phyloP scores from a whole-genome alignment of 1,140 invertebrate species.

The Euura lappo region DNA sequence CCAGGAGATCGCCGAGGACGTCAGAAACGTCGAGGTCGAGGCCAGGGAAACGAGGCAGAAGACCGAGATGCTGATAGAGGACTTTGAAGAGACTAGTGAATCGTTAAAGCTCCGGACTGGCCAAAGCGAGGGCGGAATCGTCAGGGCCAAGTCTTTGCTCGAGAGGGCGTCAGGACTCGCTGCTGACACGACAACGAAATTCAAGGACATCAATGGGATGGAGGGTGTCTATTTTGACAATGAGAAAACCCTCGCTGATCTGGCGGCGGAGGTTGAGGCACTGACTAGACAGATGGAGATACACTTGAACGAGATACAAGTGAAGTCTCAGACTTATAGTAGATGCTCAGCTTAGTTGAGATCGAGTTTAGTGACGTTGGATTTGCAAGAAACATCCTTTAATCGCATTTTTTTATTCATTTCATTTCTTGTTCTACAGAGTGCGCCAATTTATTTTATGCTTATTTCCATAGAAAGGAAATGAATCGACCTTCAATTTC shows the following conservation, averaged over 20 bases:
- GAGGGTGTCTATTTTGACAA: not conserved
- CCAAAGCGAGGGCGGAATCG: conserved; percentile 66
- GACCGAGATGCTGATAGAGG: conserved; percentile 45
- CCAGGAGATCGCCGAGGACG: not conserved
- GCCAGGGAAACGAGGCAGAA: not conserved
- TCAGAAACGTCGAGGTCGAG: not conserved
- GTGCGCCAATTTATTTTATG: too few species aligned
- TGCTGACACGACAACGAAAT: conserved; percentile 69
- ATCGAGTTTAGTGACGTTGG: too few species aligned
- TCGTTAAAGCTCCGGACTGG: conserved; percentile 65
- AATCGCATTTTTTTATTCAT: too few species aligned
- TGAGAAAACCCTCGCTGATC: not conserved
- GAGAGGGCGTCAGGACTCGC: conserved; percentile 73
- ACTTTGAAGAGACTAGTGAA: conserved; percentile 62
- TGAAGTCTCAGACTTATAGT: not conserved
- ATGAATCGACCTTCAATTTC: too few species aligned
- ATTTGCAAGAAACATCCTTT: too few species aligned
- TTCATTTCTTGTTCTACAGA: too few species aligned
- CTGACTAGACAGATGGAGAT: not conserved
- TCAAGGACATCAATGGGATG: conserved; percentile 67
- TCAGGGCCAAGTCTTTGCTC: conserved; percentile 71
- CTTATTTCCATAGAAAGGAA: too few species aligned
- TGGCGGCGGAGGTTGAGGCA: not conserved
- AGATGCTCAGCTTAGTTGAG: not conserved
- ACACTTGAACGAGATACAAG: not conserved